Base-by-base conservation (phyloP, 1,140 invertebrate species). In the Dendroctonus valens region DNA sequence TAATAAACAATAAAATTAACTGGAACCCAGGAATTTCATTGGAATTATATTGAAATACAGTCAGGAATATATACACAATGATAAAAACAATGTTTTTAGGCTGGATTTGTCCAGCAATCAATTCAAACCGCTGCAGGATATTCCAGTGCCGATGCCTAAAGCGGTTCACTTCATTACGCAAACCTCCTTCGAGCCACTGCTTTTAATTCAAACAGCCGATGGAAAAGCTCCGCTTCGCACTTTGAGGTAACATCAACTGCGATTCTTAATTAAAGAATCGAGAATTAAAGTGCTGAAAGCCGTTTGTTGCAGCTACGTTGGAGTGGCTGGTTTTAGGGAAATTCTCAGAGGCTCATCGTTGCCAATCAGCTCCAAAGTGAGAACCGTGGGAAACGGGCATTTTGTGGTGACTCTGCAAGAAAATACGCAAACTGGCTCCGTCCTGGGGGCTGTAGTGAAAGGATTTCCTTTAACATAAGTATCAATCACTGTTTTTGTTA, bases 231-330 rank as follows among this genome's bases (percentile, higher is more conserved):
- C 63, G 12, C 52, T 55, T 8, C 52, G 49, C 1, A 59, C 46
- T 8, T 59, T 59, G 9, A 65, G 55, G 63, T 65, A 65, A 11
- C 12, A 8, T 37, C 6, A 38, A 38, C 5, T 26, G 41, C 41
- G 42, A 39, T 57, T 41, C 1, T 4, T 58, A 44, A 58, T 44
- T 58, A 58, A n/a, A n/a, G n/a, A n/a, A n/a, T n/a, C n/a, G n/a
- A n/a, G n/a, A n/a, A n/a, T n/a, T n/a, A n/a, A n/a, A n/a, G 9
- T 51, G 14, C 14, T 15, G 9, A 12, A 51, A 8, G 4, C 42
- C 42, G 12, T 58, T 44, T 58, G 40, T 59, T 59, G 7, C 52
- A 65, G 55, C 41, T 65, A 65, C 44, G 63, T 58, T 44, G 63
- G 63, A 37, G 15, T 59, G 7, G 63, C 54, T 42, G 63, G 63